These are phyloP conservation scores for Diabrotica undecimpunctata DNA, from an alignment of 1,140 invertebrate species.

Conservation along the genomic window DNA sequence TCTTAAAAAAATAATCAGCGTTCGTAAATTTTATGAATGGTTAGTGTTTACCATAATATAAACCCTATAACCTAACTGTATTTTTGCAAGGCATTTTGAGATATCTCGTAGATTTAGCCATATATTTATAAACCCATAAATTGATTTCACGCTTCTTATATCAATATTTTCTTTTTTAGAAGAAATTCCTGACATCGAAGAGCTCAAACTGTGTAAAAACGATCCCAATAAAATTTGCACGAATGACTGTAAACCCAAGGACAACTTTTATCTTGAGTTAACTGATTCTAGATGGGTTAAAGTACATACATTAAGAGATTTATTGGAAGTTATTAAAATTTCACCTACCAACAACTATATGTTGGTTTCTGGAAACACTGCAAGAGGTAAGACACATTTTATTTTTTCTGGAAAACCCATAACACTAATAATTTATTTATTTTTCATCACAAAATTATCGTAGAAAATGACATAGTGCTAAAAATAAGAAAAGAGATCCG, in stretches of 20 bases:
- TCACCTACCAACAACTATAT: constrained; percentile 31
- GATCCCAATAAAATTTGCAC: constrained; percentile 10
- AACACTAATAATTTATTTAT: background rate
- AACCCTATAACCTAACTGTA: too few species aligned
- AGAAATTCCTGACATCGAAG: constrained; percentile 33
- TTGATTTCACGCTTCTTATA: too few species aligned
- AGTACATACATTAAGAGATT: constrained; percentile 32
- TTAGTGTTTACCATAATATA: too few species aligned
- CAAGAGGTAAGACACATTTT: constrained; percentile 32
- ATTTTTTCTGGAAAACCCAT: background rate
- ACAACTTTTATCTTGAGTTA: constrained; percentile 20
- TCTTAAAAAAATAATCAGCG: too few species aligned
- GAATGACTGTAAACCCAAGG: constrained; percentile 17
- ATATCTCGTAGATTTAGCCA: background rate
- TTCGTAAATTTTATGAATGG: too few species aligned
- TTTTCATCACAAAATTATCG: background rate
- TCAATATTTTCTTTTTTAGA: background rate
- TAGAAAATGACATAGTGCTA: too few species aligned
- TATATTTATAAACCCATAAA: background rate
- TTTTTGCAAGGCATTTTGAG: background rate
- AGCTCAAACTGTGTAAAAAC: constrained; percentile 17
- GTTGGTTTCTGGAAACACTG: constrained; percentile 41
- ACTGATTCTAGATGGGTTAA: constrained; percentile 33
- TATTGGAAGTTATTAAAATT: constrained; percentile 31
- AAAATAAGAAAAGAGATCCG: too few species aligned